Evolutionary conservation across 2,888 invertebrate species (phyloP), one percentile per base, ranked within the genome.

Genomic region (Cactoblastis cactorum): DNA sequence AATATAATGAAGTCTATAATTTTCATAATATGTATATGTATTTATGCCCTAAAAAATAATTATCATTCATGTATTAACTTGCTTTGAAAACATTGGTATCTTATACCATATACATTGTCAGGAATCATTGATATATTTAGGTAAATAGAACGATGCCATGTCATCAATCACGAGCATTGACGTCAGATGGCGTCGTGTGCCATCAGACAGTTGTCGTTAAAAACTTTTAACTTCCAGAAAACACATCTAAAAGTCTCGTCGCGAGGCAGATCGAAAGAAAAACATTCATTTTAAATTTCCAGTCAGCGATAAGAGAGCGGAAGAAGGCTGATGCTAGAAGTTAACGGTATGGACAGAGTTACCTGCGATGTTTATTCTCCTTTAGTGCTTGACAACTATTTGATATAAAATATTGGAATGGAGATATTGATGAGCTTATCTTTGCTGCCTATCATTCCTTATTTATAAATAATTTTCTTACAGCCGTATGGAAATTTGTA

Each of bases 271-370:
- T 69, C 61, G 63, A 61, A 69, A 67, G 69, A 73, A 74, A 72
- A 80, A 76, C 77, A 80, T 71, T 73, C 62, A 71, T 73, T 76
- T 73, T 61, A 72, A 74, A 75, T 70, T 79, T 74, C 65, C 59
- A 57, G 61, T 51, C 52, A 53, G 64, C 70, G 76, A 77, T 77
- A 74, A 74, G 68, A 66, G 62, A 61, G 55, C 51, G 60, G 69
- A 61, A 43, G 43, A 12, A 43, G 8, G 15, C 28, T 57, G 60
- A 59, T 62, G 63, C 63, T 69, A 57, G 55, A 67, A 72, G 69
- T 74, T 72, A 62, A 57, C 56, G 57, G 56, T 56, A 49, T 54
- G 54, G 50, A 54, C 56, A 55, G 50, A 52, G 55, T 54, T 53
- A 52, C 35, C 43, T 56, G 37, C 46, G 38, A 49, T 38, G 51